phyloP scores from a whole-genome alignment of 2,113 vertebrate species.

The Alligator mississippiensis region DNA sequence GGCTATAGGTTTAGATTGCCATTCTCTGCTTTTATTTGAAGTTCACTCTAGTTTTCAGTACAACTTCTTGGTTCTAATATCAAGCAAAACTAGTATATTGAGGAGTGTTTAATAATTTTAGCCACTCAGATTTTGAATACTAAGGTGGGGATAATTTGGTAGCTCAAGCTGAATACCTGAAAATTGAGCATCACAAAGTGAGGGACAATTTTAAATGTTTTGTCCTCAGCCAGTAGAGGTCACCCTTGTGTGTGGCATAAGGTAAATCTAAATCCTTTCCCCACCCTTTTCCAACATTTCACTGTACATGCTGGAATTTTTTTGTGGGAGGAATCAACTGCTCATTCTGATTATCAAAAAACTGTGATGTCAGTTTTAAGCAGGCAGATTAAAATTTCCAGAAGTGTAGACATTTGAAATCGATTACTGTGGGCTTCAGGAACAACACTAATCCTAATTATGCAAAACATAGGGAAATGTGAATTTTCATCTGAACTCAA shows the following conservation, averaged over 20 bases:
- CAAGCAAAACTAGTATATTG: background rate
- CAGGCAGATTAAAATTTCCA: background rate
- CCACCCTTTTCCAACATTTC: background rate
- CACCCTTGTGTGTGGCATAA: slow-evolving; percentile 30
- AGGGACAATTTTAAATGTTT: background rate
- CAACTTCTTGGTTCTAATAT: background rate
- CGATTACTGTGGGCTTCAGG: background rate
- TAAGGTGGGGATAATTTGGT: background rate
- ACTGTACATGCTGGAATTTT: background rate
- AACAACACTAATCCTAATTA: background rate
- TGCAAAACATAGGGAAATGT: background rate
- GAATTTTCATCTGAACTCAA: background rate
- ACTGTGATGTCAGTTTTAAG: background rate
- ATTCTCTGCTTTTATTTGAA: background rate
- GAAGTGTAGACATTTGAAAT: background rate
- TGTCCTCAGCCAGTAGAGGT: slow-evolving; percentile 61
- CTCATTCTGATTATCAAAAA: background rate
- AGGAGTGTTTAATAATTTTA: fast-evolving
- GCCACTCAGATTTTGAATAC: background rate
- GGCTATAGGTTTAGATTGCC: background rate
- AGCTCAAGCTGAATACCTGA: fast-evolving
- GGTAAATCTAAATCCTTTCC: fast-evolving
- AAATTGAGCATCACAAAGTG: background rate
- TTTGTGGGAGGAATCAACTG: background rate
- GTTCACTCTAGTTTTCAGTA: background rate